Base-by-base conservation (phyloP, 2,113 vertebrate genomes). In the Nematolebias whitei region DNA sequence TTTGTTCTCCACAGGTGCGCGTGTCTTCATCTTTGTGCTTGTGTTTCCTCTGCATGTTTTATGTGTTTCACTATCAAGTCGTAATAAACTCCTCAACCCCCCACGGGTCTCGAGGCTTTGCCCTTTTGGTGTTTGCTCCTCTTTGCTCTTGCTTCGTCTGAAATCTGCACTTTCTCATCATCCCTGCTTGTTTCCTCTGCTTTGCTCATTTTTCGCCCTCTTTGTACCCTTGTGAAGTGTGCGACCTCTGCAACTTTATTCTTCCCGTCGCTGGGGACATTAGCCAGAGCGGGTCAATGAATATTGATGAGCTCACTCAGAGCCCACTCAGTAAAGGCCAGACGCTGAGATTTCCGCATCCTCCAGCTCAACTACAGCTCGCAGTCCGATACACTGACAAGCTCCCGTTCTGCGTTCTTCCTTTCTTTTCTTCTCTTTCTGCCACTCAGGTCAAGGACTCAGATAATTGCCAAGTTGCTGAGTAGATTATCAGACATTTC, bases 171-270 rank as follows among this genome's bases (percentile, higher is more conserved):
- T 74, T 60, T 77, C 76, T 86, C 68, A 75, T 79, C 70, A 20
- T 62, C 64, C n/a, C 51, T 18, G 12, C 56, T 66, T 57, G 16
- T 48, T 71, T 63, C 56, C 71, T 48, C 57, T 3, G 41, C 68
- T 48, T 75, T 41, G 12, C 62, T 71, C 72, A 39, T 60, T 71
- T 29, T 66, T n/a, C 68, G 38, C 39, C 29, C 73, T 63, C 38
- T 57, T 61, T 64, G 74, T 51, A 61, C 24, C 49, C 61, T 54
- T 60, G 74, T 83, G 75, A 85, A 86, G 82, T 77, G 76, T 76
- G 68, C 59, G 86, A 88, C 90, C 86, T 90, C 87, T 88, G 87
- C 74, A 85, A 86, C 88, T 90, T 85, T 82, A 88, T 90, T 81
- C 79, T 60, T 61, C 63, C 71, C 41, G 52, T 84, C 85, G 26